Base-by-base conservation (phyloP, 2,797 vertebrate genomes). In the Ambastaia sidthimunki region DNA sequence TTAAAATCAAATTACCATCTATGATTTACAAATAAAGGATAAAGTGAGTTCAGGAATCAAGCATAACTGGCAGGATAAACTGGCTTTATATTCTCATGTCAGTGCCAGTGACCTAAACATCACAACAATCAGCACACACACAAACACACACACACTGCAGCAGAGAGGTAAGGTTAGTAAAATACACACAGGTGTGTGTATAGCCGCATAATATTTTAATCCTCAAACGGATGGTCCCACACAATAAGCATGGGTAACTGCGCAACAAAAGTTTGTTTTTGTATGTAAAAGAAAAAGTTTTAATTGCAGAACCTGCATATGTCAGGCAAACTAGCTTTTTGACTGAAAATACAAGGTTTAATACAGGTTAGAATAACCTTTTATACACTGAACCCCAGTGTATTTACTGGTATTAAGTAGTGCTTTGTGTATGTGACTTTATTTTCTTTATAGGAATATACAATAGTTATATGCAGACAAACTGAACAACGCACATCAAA, bases 391-490 rank as follows among this genome's bases (percentile, higher is more conserved):
- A 93, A 90, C 90, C 84, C 37, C 72, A 70, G 88, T 88, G 88
- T 78, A 78, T 75, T 82, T 90, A 93, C 89, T 90, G 88, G 91
- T 89, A 88, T 85, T 74, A 85, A 81, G 94, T 98, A 98, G 96
- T 98, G 96, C 98, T 91, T 91, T 84, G 88, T 85, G 86, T 84
- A 90, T 88, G 91, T 91, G 92, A 94, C 83, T 88, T 76, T 88
- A 91, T 93, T 95, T 96, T 92, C 95, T 95, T 92, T 91, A 89
- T 93, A 91, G 91, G 92, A 96, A 95, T 96, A 96, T 94, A 96
- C 95, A 96, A 94, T 93, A 95, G 92, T 94, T 96, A 94, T 96
- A 96, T 95, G 94, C 94, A 96, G 93, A 94, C 89, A 87, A 94
- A 97, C 93, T 92, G 94, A 96, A 94, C 94, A 96, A 59, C 88